A percentile compares a stretch with the other conserved stretches of the same genome.
phyloP scores from a whole-genome alignment of 2,888 invertebrate species.

The Cephus nigrinus region DNA sequence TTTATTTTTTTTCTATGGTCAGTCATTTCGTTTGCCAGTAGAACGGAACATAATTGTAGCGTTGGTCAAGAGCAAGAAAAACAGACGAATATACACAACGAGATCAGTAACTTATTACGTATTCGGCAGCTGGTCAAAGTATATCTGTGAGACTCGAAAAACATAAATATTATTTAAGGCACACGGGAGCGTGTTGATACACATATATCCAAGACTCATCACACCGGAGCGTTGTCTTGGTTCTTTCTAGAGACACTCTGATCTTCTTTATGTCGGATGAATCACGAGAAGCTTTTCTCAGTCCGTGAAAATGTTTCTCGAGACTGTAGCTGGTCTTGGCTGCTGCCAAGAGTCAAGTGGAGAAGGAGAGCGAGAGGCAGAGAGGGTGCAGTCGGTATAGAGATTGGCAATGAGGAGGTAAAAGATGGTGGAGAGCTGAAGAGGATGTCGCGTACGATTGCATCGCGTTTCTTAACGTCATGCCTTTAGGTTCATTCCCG shows the following conservation, averaged over 20 bases:
- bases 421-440: background rate
- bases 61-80: background rate
- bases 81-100: background rate
- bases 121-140: background rate
- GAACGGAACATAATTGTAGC: background rate
- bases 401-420: background rate
- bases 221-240: background rate
- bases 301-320: background rate
- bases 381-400: background rate
- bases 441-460: background rate
- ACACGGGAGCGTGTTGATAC: background rate
- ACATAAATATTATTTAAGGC: background rate
- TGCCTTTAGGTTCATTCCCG: background rate
- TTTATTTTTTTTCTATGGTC: background rate
- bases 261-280: background rate
- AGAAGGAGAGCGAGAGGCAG: background rate
- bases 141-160: background rate
- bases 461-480: background rate
- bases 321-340: background rate
- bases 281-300: background rate
- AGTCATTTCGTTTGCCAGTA: background rate
- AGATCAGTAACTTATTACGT: background rate
- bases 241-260: background rate
- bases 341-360: background rate
- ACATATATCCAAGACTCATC: background rate